Percentiles rank a stretch among this genome's conserved stretches.
Conservation (phyloP, 2,113 vertebrate genomes). For the Psephotus haematonotus region DNA sequence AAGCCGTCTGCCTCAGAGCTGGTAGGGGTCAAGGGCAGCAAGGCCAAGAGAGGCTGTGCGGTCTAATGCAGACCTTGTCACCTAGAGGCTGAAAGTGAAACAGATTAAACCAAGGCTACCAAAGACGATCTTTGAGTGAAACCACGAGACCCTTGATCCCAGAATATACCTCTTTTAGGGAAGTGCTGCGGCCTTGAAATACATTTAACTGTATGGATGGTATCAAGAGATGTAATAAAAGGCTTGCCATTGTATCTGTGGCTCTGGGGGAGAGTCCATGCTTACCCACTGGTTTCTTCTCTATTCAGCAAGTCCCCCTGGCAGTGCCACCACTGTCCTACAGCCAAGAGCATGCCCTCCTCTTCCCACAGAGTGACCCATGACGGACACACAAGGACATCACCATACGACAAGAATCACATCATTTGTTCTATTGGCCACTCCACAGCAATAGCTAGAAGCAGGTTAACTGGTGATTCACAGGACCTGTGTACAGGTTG, state of each 20-base stretch:
- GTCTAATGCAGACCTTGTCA: accelerated
- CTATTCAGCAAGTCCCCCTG: accelerated
- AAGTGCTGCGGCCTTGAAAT: not conserved
- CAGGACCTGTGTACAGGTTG: not conserved
- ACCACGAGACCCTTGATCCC: not conserved
- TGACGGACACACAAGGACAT: not conserved
- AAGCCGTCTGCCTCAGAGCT: not conserved
- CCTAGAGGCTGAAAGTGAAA: not conserved
- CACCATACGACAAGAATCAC: not conserved
- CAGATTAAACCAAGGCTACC: not conserved
- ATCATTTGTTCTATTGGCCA: not conserved
- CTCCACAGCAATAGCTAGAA: not conserved
- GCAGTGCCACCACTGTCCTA: not conserved
- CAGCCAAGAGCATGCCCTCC: not conserved
- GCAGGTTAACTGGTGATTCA: not conserved
- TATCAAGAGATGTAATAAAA: not conserved
- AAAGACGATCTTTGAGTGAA: not conserved
- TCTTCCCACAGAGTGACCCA: accelerated
- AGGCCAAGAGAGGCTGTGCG: not conserved
- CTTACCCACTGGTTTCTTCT: not conserved
- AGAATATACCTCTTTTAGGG: not conserved
- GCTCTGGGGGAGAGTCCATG: not conserved
- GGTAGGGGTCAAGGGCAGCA: not conserved
- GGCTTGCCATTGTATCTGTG: not conserved
- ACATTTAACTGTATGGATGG: not conserved